Percentiles rank a stretch among this genome's conserved stretches.
These are phyloP conservation scores for Phyllotis vaccarum DNA, from an alignment of 2,797 vertebrate species.

Conservation along the genomic window DNA sequence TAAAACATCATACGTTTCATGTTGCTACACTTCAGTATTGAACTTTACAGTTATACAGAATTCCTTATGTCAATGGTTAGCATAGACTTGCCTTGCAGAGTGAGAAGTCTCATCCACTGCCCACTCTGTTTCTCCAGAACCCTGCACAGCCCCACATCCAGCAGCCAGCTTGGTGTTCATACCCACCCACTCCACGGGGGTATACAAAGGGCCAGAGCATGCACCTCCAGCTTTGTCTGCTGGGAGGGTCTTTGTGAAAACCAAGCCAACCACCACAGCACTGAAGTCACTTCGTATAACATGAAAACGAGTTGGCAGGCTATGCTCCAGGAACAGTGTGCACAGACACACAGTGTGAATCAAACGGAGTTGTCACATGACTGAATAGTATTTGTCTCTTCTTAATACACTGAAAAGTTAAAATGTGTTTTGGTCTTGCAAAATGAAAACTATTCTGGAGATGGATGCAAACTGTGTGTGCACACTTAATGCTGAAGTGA, in stretches of 20 bases:
- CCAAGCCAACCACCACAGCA: neutral
- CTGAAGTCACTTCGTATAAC: neutral
- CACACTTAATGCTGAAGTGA: neutral
- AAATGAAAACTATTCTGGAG: neutral
- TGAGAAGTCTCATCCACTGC: too few relatives aligned
- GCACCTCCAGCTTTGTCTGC: neutral
- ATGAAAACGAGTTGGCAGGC: neutral
- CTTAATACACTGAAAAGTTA: neutral
- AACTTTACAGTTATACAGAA: neutral
- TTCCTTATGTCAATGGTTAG: neutral
- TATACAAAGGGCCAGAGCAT: neutral
- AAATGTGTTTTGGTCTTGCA: neutral
- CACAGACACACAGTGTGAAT: neutral
- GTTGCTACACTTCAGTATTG: neutral
- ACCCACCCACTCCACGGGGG: neutral
- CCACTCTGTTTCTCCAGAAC: neutral
- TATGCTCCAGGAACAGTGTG: neutral
- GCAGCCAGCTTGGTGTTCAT: fast-evolving
- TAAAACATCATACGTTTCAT: neutral
- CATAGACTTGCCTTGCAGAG: neutral
- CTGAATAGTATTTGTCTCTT: neutral
- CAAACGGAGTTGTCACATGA: neutral
- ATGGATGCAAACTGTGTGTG: too few relatives aligned
- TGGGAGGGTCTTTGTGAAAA: neutral
- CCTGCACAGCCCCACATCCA: neutral